These are phyloP conservation scores for Athene cunicularia DNA, from an alignment of 2,113 vertebrate genomes.

Conservation along the genomic window DNA sequence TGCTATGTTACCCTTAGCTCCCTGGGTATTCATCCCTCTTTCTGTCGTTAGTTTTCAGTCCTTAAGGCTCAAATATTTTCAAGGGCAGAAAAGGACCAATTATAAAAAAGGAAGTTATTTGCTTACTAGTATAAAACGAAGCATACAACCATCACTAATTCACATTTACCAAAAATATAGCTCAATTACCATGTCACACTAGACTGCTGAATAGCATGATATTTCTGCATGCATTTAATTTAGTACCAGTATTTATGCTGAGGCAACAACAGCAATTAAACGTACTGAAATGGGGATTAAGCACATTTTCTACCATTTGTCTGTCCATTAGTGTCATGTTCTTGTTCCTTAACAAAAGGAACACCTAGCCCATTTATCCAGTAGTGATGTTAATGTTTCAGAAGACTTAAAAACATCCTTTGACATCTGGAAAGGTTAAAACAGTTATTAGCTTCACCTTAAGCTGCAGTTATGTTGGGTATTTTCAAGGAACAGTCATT, in stretches of 20 bases:
- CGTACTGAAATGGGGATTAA: background rate
- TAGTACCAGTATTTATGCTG: background rate
- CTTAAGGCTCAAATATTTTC: conserved; percentile 42
- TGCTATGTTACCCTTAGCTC: conserved; percentile 46
- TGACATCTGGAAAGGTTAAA: background rate
- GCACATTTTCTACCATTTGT: background rate
- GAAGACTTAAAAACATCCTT: background rate
- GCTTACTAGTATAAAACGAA: background rate
- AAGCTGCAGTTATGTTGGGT: background rate
- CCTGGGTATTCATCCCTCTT: conserved; percentile 21
- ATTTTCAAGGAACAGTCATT: background rate
- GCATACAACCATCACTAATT: background rate
- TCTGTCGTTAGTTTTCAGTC: background rate
- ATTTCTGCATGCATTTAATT: background rate
- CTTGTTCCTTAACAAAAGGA: background rate
- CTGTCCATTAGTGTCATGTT: background rate
- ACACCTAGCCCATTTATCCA: background rate
- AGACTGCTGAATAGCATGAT: background rate
- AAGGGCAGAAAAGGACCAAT: conserved; percentile 36
- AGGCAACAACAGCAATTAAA: conserved; percentile 15
- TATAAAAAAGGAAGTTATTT: conserved; percentile 10
- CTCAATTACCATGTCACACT: background rate
- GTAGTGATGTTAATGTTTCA: background rate
- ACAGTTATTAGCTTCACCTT: background rate
- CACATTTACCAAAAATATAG: background rate